Conservation (phyloP, 2,797 vertebrate genomes). For the Halcyon leucocephala region DNA sequence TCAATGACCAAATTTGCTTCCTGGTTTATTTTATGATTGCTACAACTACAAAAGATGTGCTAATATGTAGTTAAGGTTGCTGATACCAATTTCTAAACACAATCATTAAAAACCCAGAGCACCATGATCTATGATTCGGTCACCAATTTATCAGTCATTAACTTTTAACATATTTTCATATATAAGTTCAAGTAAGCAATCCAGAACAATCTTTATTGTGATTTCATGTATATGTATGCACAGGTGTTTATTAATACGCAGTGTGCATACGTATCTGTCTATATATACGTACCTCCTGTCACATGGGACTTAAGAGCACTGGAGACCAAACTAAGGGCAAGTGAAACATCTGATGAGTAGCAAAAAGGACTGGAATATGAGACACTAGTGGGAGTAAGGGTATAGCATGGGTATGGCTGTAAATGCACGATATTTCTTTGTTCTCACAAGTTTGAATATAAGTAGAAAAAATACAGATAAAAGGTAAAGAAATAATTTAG, state of each 20-base stretch:
- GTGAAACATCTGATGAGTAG: background rate
- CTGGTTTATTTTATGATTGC: background rate
- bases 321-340: background rate
- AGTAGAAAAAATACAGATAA: background rate
- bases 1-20: slow-evolving; percentile 24
- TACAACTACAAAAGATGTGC: background rate
- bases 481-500: background rate
- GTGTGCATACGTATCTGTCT: too few relatives aligned
- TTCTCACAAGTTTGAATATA: background rate
- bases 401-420: background rate
- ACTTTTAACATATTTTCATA: background rate
- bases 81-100: background rate
- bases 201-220: background rate
- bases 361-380: background rate
- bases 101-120: background rate
- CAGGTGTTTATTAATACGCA: background rate
- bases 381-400: background rate
- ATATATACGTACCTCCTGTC: background rate
- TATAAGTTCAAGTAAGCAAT: background rate
- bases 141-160: background rate
- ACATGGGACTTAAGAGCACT: background rate
- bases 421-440: background rate
- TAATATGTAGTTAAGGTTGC: background rate
- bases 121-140: background rate
- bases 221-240: background rate